Evolutionary conservation across 2,888 invertebrate genomes (phyloP), one percentile per base, ranked within the genome.

Genomic region (Tetragonula carbonaria): DNA sequence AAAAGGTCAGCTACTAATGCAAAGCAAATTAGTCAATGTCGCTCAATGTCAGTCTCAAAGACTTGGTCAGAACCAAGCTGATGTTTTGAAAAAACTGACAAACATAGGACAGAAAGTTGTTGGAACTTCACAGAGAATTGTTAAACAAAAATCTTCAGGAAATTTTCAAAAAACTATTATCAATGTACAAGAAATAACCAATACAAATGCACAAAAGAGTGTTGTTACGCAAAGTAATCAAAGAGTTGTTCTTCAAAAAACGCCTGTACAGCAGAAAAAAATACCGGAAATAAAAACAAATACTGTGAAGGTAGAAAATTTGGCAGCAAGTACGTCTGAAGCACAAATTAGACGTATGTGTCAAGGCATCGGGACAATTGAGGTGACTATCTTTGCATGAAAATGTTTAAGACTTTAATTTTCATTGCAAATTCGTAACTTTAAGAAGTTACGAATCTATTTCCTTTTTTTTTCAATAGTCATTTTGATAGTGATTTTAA

Each of bases 281-380:
- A 53, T 86, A 66, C 74, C 87, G 0, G 80, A 92, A 11, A 82
- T 93, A 21, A 94, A 95, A 79, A 95, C 95, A 5, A 94, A 95
- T 74, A 92, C 94, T 33, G 95, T 95, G 33, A 93, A 93, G 78
- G 93, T 95, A 76, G 95, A 95, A 86, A 95, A 95, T 91, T 92
- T 95, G 84, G 95, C 95, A 55, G 95, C 95, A 23, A 95, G 95
- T 86, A 95, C 95, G 16, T 94, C 95, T 18, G 95, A 95, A 89
- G 90, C 93, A 57, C 95, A 95, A 90, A 94, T 95, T 86, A 94
- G 95, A 79, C 94, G 95, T 87, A 94, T 95, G 94, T 95, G 95
- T 90, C 94, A 95, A 88, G 95, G 95, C 85, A 95, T 95, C 86
- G 95, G 95, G 84, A 94, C 93, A 55, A 93, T 95, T 78, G 95